Evolutionary conservation across 2,113 vertebrate species (phyloP), one percentile per base, ranked within the genome.

Genomic region (Lanius ludovicianus): DNA sequence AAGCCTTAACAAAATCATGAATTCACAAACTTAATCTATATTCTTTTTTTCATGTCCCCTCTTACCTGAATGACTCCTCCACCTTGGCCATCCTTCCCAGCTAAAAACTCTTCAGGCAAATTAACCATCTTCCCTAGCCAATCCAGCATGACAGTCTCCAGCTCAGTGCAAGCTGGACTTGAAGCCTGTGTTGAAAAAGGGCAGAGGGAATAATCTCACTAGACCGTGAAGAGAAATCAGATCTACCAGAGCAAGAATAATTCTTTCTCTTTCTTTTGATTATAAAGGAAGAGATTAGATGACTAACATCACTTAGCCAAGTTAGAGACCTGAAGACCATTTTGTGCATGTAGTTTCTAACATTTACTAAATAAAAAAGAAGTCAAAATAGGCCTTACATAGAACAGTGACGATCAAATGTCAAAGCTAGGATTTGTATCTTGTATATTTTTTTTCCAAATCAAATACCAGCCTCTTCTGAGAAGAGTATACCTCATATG

Each of bases 51-150:
- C 41, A 60, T 13, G 2, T 65, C 33, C 5, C 4, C 15, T 78
- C 78, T 97, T 97, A 99, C 99, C 99, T 99, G 99, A 96, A 99
- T 99, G 87, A 99, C 99, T 13, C 99, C 99, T 53, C 99, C 99
- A 27, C 99, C 99, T 60, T 96, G 95, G 13, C 99, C 98, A 4
- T 93, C 57, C 7, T 96, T 98, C 27, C 97, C 99, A 15, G 99
- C 98, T 93, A 99, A 90, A 96, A 99, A 99, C 4, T 97, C 96
- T n/a, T 98, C 98, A 1, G 99, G 99, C 74, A 99, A 98, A 44
- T 98, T 95, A 70, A 99, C 94, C 99, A 99, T 99, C 97, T 99
- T 99, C 19, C 99, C 99, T 15, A 99, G 98, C 99, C 99, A 99
- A 88, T 99, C 99, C 93, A 99, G 87, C 99, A 99, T 99, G 91